phyloP scores from a whole-genome alignment of 92 coral and sea anemone genomes.

The Parazoanthus darwini region DNA sequence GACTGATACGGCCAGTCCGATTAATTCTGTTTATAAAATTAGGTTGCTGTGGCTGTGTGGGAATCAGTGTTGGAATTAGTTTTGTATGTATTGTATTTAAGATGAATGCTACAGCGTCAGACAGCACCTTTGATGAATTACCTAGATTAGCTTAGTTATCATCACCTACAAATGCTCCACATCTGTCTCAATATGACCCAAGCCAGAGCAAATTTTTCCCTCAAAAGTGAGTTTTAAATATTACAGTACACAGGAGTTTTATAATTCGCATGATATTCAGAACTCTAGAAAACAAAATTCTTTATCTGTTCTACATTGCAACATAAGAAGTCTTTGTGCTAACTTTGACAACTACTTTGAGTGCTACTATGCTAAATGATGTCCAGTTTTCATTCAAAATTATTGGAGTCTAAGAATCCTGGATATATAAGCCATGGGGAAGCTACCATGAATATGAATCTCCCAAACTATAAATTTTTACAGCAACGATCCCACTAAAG shows the following conservation, averaged over 20 bases:
- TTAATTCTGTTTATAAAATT: no score
- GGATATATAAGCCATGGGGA: background rate
- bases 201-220: background rate
- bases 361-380: background rate
- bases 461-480: background rate
- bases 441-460: background rate
- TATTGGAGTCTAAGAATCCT: constrained; percentile 13
- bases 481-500: constrained; percentile 10
- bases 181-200: background rate
- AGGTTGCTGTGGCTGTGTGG: no score
- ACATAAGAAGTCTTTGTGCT: background rate
- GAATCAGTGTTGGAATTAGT: no score
- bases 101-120: background rate
- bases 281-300: background rate
- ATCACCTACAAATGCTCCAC: background rate
- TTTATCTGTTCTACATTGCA: constrained; percentile 4
- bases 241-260: background rate
- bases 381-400: background rate
- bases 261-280: background rate
- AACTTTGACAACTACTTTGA: background rate
- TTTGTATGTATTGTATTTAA: background rate
- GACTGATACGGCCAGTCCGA: no score
- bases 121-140: background rate
- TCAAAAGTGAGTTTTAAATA: constrained; percentile 11
- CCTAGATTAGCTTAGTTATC: constrained; percentile 5